phyloP scores from a whole-genome alignment of 2,888 invertebrate species.

The Julus scanicus region DNA sequence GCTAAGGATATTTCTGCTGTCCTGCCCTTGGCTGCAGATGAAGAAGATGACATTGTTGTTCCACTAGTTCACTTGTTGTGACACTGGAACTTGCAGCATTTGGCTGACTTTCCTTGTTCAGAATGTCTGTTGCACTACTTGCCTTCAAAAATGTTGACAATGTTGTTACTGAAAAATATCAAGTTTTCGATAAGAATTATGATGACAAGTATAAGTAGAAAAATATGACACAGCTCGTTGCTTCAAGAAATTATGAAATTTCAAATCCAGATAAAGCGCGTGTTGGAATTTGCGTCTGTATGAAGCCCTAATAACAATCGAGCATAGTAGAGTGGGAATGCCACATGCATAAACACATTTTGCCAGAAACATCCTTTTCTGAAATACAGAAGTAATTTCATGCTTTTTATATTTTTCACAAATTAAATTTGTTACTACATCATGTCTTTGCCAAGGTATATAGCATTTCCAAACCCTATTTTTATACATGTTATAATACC shows the following conservation, averaged over 20 bases:
- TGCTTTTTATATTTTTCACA: too few relatives aligned
- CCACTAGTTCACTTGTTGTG: too few relatives aligned
- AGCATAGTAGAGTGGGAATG: conserved; percentile 41
- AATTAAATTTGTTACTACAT: too few relatives aligned
- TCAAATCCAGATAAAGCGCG: not conserved
- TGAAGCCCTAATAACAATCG: not conserved
- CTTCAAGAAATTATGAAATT: not conserved
- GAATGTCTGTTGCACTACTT: conserved; percentile 47
- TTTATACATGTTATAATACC: too few relatives aligned
- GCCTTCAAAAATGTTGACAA: conserved; percentile 48
- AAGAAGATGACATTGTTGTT: not conserved
- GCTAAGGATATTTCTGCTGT: too few relatives aligned
- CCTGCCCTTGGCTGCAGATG: not conserved
- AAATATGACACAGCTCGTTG: not conserved
- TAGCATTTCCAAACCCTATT: too few relatives aligned
- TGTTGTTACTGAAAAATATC: conserved; percentile 56
- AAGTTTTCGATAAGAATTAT: conserved; percentile 53
- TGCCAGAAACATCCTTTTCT: conserved; percentile 13
- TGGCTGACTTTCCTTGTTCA: conserved; percentile 54
- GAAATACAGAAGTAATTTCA: not conserved
- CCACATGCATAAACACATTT: conserved; percentile 54
- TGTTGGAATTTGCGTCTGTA: not conserved
- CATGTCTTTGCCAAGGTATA: too few relatives aligned
- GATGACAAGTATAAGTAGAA: conserved; percentile 51
- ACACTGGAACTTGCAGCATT: conserved; percentile 55